Base-by-base conservation (phyloP, 2,888 invertebrate genomes). In the Campoletis raptor region DNA sequence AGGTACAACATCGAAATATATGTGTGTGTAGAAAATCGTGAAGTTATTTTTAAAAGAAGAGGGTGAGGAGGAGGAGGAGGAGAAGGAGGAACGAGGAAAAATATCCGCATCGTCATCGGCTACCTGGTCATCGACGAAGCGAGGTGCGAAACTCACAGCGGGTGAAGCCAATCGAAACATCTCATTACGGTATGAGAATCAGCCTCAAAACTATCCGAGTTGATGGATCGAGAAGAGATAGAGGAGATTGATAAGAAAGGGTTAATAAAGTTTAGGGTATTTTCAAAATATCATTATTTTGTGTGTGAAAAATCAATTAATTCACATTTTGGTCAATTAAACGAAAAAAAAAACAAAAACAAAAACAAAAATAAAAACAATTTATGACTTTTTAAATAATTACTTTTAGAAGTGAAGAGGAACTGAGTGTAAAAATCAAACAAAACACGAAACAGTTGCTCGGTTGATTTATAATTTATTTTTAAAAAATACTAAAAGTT, bases 41-140 rank as follows among this genome's bases (percentile, higher is more conserved):
- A 85, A 78, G 81, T 80, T 74, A 48, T 77, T 66, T 64, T 74
- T 57, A 15, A 36, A 72, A 12, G 69, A n/a, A n/a, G n/a, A n/a
- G n/a, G n/a, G n/a, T n/a, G n/a, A n/a, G n/a, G n/a, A n/a, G n/a
- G n/a, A n/a, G 37, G 18, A 42, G 0, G 30, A n/a, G n/a, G 42
- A 36, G 52, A 52, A 48, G 61, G 74, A 6, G 30, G 40, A 61
- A 18, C 61, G 81, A 66, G 57, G 48, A 69, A 80, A 81, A 78
- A 85, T 86, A 88, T 88, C 85, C 89, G 90, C 89, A 85, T 83
- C 91, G 92, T 93, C 93, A 93, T 92, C 88, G 91, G 90, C 92
- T 93, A 93, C 93, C 93, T 93, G 93, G 84, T 80, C 84, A 78
- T 88, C 84, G 87, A 87, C 87, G 85, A 82, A 85, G 83, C 87